These are phyloP conservation scores for Oscheius sp. DNA, from an alignment of 1,140 invertebrate species.

Conservation along the genomic window DNA sequence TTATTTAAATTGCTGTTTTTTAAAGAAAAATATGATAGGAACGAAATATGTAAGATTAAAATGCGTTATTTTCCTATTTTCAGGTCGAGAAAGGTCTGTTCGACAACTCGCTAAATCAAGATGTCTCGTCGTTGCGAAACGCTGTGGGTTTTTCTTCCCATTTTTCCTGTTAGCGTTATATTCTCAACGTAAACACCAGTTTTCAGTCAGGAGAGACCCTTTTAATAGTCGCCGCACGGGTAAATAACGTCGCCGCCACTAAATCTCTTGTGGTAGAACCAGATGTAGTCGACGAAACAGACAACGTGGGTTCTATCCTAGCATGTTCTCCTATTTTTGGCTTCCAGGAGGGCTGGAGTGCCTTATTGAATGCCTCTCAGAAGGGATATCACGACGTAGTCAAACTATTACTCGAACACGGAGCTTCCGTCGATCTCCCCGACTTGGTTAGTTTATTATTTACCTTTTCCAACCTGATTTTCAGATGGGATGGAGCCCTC, in stretches of 20 bases:
- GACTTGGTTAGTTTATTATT: constrained; percentile 74
- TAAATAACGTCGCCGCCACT: constrained; percentile 43
- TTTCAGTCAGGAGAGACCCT: constrained; percentile 54
- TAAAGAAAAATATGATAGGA: not conserved
- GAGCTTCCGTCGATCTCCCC: constrained; percentile 80
- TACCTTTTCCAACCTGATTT: constrained; percentile 17
- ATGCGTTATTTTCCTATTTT: not conserved
- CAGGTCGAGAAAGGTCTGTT: constrained; percentile 18
- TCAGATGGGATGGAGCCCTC: constrained; percentile 88
- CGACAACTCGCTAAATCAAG: not conserved
- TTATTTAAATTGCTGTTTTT: not conserved
- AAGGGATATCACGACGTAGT: constrained; percentile 81
- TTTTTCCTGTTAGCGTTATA: no score
- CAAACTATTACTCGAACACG: constrained; percentile 78
- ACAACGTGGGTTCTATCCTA: constrained; percentile 41
- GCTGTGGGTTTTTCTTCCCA: no score
- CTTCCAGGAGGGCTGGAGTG: constrained; percentile 82
- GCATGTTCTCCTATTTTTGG: not conserved
- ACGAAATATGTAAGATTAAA: constrained; percentile 12
- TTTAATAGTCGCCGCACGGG: constrained; percentile 51
- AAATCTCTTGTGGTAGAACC: constrained; percentile 46
- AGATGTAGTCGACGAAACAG: constrained; percentile 54
- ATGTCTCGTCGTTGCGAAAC: constrained; percentile 17
- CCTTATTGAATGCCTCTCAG: constrained; percentile 82
- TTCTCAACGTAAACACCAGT: not conserved